phyloP scores from a whole-genome alignment of 2,888 invertebrate species.

The Luperina nickerlii region DNA sequence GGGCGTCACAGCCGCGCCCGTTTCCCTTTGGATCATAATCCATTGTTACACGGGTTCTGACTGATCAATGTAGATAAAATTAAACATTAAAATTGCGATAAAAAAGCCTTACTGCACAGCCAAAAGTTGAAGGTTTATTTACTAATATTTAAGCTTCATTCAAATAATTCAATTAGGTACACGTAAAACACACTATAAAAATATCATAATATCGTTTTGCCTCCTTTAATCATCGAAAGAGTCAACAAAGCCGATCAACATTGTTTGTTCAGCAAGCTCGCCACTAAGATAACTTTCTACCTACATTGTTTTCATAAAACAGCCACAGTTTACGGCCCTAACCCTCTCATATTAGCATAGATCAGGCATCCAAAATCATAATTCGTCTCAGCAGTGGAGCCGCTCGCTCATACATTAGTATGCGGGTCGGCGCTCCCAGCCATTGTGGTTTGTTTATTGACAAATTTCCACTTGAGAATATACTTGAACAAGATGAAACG shows the following conservation, averaged over 20 bases:
- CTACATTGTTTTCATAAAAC: conserved; percentile 39
- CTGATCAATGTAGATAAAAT: background rate
- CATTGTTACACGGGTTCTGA: conserved; percentile 44
- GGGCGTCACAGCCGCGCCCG: background rate
- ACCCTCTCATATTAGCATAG: conserved; percentile 52
- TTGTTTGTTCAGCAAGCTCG: conserved; percentile 29
- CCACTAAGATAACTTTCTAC: conserved; percentile 35
- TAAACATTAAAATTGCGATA: background rate
- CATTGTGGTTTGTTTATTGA: conserved; percentile 81
- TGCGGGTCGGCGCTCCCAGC: conserved; percentile 72
- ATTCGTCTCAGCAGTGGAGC: conserved; percentile 62
- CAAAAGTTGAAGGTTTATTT: background rate
- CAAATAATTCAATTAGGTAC: background rate
- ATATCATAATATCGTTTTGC: background rate
- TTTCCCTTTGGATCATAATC: conserved; percentile 10
- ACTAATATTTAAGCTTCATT: no score
- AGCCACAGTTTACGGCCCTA: conserved; percentile 33
- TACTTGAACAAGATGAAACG: conserved; percentile 71
- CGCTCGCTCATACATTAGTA: conserved; percentile 73
- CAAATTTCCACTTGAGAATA: conserved; percentile 79
- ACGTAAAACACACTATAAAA: background rate
- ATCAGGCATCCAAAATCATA: conserved; percentile 56
- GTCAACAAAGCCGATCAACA: conserved; percentile 14
- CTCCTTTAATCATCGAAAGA: conserved; percentile 6
- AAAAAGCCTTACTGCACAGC: background rate